Evolutionary conservation across 2,797 vertebrate species (phyloP), one percentile per base, ranked within the genome.

Genomic region (Cyprinella venusta): DNA sequence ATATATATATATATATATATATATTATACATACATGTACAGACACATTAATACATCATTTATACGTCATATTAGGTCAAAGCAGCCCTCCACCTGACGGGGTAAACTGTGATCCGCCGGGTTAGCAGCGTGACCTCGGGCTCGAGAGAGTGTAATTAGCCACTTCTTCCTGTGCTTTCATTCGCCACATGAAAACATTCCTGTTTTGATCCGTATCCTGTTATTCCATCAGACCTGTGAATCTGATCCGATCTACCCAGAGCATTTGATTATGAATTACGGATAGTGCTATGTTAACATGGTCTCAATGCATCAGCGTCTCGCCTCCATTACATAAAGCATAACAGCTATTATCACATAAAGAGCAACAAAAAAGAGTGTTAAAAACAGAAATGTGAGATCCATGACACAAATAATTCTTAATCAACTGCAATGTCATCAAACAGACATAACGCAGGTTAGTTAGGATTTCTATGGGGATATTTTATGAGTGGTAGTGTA

Each of bases 161-260:
- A 79, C 81, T 84, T 88, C 89, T 92, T 93, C 90, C 93, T 81
- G 87, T 84, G 83, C 88, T 90, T 93, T 92, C 89, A 92, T 92
- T 91, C 87, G 86, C 85, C 88, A 92, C 91, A 94, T 93, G 36
- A 80, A 80, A 95, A 93, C 90, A 90, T 92, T 89, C 90, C 92
- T 92, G 92, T 94, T 93, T 93, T 93, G 90, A 93, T 91, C 93
- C 88, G 90, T 90, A 93, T 94, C 92, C 92, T 94, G 93, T 93
- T 94, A 93, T 93, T 95, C 93, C 93, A 92, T 93, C 91, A 94
- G 90, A 91, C 87, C 89, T 89, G 90, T 91, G 92, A 94, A 92
- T 92, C 92, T 92, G 92, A 93, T 90, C 87, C 92, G 91, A 93
- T 90, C 87, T 70, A 40, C n/a, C 48, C 56, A 1, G 13, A 24